Evolutionary conservation across 2,113 vertebrate genomes (phyloP).

Genomic region (Platysteira castanea): DNA sequence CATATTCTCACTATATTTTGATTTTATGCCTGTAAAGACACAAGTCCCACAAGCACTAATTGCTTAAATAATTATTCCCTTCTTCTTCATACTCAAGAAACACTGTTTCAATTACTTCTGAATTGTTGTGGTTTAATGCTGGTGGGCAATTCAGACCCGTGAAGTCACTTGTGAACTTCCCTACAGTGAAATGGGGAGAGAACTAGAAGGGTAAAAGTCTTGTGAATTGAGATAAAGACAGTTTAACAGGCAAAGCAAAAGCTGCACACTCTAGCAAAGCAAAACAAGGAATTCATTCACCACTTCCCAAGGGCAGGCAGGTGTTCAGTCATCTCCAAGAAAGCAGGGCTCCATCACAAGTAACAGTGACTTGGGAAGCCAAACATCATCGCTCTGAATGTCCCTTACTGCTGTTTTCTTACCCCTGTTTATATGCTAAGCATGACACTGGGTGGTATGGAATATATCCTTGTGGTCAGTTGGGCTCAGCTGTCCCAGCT

Average conservation of each 20-base stretch:
- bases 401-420: accelerated
- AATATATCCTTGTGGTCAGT: background rate
- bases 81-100: background rate
- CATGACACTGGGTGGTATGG: accelerated
- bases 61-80: background rate
- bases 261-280: accelerated
- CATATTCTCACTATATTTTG: background rate
- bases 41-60: background rate
- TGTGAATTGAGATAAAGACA: background rate
- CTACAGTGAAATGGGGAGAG: background rate
- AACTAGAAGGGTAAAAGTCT: background rate
- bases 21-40: background rate
- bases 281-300: background rate
- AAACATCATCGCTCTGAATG: accelerated
- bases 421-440: background rate
- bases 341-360: accelerated
- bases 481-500: background rate
- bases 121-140: background rate
- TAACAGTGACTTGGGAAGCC: accelerated
- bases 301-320: background rate
- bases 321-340: background rate
- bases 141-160: accelerated
- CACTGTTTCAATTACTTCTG: background rate
- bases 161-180: accelerated
- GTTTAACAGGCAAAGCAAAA: background rate